Percentiles rank a stretch among this genome's conserved stretches.
Evolutionary conservation across 92 coral and sea anemone genomes (phyloP).

Genomic region (Meandrina meandrites): DNA sequence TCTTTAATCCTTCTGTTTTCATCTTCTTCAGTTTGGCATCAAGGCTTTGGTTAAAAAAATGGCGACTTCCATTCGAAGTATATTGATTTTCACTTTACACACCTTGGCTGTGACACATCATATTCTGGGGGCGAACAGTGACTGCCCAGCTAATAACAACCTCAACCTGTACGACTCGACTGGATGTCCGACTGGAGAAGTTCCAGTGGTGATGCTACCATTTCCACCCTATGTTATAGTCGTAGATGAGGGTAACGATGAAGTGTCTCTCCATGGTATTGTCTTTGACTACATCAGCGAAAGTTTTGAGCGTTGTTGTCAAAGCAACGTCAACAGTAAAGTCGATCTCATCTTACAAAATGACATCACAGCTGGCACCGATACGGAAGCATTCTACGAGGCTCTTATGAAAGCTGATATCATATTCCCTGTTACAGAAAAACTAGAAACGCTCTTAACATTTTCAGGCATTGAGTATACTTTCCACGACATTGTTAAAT

Average conservation of each 20-base stretch:
- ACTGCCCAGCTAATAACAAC: conserved; percentile 6
- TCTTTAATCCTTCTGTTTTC: background rate
- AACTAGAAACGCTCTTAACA: background rate
- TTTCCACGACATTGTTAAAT: conserved; percentile 25
- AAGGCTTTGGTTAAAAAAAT: background rate
- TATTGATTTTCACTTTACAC: background rate
- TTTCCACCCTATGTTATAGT: conserved; percentile 22
- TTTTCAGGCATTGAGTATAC: conserved; percentile 12
- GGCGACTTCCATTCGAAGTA: background rate
- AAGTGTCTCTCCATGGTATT: background rate
- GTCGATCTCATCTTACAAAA: background rate
- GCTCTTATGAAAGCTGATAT: conserved; percentile 16
- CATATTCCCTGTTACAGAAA: conserved; percentile 29
- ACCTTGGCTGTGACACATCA: background rate
- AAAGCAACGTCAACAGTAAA: background rate
- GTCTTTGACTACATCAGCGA: conserved; percentile 8
- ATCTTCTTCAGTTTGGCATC: background rate
- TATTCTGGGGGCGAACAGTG: background rate
- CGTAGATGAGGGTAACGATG: background rate
- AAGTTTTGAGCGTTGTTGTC: background rate
- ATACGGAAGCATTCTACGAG: background rate
- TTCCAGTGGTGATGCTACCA: background rate
- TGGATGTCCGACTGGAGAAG: conserved; percentile 11
- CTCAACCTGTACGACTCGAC: background rate
- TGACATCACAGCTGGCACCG: background rate